Percentiles rank a stretch among this genome's conserved stretches.
Evolutionary conservation across 1,140 invertebrate genomes (phyloP).

Genomic region (Drosophila azteca): DNA sequence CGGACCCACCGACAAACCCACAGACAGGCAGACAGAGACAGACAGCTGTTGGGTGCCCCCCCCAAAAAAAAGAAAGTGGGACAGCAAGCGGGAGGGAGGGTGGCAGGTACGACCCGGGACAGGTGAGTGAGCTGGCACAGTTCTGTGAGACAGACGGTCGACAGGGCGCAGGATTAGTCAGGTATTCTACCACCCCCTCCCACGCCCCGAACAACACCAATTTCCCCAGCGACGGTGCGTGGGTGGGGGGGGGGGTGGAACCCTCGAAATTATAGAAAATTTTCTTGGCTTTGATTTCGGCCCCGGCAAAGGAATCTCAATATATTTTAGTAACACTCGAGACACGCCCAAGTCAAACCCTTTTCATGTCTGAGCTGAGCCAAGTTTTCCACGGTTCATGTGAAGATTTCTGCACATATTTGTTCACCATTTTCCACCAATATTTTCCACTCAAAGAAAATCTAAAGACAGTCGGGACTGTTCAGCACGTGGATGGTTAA

Average conservation of each 20-base stretch:
- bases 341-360: conserved; percentile 66
- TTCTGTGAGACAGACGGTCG: conserved; percentile 30
- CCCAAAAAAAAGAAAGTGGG: too few relatives aligned
- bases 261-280: conserved; percentile 39
- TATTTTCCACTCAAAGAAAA: not conserved
- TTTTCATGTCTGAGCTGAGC: conserved; percentile 68
- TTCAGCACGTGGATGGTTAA: conserved; percentile 23
- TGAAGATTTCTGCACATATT: conserved; percentile 45
- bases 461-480: not conserved
- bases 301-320: conserved; percentile 51
- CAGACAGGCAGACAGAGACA: conserved; percentile 35
- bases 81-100: too few relatives aligned
- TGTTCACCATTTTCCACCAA: conserved; percentile 16
- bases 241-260: not conserved
- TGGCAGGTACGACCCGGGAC: not conserved
- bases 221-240: conserved; percentile 10
- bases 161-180: conserved; percentile 42
- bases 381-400: conserved; percentile 7
- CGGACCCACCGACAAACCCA: conserved; percentile 31
- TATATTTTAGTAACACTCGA: conserved; percentile 40
- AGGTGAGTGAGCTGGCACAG: conserved; percentile 29
- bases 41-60: not conserved
- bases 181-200: not conserved
- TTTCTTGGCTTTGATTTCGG: conserved; percentile 41
- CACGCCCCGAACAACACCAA: conserved; percentile 4